Conservation (phyloP, 2,888 invertebrate species). For the Parasteatoda lunata region DNA sequence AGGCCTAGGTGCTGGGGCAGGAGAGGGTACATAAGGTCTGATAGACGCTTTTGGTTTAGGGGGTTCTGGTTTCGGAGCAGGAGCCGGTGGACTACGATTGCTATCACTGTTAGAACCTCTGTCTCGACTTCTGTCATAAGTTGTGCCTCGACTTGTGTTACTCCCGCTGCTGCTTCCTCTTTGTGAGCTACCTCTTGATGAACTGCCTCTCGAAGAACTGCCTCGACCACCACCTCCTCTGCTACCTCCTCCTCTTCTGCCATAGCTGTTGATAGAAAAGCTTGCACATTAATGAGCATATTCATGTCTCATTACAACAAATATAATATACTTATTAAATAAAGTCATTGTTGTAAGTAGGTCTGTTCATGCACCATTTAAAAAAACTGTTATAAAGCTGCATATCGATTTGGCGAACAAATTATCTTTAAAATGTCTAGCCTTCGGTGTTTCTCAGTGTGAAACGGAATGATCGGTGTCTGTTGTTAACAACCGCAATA, state of each 20-base stretch:
- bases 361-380: too few relatives aligned
- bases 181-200: slow-evolving; percentile 10
- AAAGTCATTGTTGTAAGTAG: too few relatives aligned
- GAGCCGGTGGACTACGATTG: not conserved
- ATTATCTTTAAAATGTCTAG: too few relatives aligned
- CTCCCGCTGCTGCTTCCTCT: slow-evolving; percentile 13
- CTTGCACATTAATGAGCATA: too few relatives aligned
- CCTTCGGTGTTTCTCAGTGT: too few relatives aligned
- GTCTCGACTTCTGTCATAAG: slow-evolving; percentile 16
- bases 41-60: not conserved
- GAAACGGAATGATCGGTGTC: too few relatives aligned
- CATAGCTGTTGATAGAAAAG: too few relatives aligned
- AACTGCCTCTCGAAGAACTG: slow-evolving; percentile 15
- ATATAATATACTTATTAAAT: too few relatives aligned
- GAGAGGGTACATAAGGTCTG: not conserved
- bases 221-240: slow-evolving; percentile 29
- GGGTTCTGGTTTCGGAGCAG: slow-evolving; percentile 15
- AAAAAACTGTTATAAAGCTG: too few relatives aligned
- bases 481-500: too few relatives aligned
- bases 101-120: not conserved
- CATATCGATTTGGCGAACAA: too few relatives aligned
- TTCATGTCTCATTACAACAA: too few relatives aligned
- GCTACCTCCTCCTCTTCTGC: not conserved
- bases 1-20: slow-evolving; percentile 22
- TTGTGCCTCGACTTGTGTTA: not conserved